phyloP scores from a whole-genome alignment of 1,140 invertebrate species.

The Agraylea sexmaculata region DNA sequence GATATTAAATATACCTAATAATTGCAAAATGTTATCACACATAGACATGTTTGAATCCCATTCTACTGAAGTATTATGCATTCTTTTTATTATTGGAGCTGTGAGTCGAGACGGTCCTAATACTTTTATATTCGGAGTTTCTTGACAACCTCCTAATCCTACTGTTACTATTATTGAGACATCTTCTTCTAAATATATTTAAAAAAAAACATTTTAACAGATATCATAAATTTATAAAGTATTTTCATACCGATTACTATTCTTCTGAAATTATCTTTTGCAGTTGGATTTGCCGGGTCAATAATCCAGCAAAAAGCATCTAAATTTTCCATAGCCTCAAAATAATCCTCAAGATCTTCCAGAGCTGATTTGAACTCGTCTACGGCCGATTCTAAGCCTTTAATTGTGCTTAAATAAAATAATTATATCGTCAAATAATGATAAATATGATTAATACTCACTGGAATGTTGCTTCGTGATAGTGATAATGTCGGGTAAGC shows the following conservation, averaged over 20 bases:
- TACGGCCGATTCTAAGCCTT: constrained; percentile 8
- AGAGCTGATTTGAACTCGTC: constrained; percentile 8
- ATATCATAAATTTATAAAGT: neutral
- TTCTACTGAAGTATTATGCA: constrained; percentile 5
- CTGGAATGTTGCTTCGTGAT: no score
- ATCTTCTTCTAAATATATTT: constrained; percentile 9
- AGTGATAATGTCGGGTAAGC: no score
- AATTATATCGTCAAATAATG: no score
- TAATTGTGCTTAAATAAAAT: no score
- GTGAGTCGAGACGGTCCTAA: constrained; percentile 11
- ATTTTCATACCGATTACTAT: constrained; percentile 14
- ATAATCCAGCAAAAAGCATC: constrained; percentile 17
- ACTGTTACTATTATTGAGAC: constrained; percentile 11
- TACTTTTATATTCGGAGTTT: constrained; percentile 10
- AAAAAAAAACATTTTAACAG: no score
- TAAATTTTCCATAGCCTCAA: constrained; percentile 13
- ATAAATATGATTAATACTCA: no score
- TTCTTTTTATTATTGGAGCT: constrained; percentile 6
- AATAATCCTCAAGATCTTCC: constrained; percentile 11
- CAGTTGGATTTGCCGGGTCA: constrained; percentile 13
- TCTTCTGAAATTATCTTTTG: constrained; percentile 17
- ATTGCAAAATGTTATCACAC: constrained; percentile 8
- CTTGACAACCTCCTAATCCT: constrained; percentile 5
- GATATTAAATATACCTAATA: constrained; percentile 10
- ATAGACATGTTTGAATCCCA: constrained; percentile 9